Base-by-base conservation (phyloP, 2,797 vertebrate genomes). In the Chelidonichthys spinosus region DNA sequence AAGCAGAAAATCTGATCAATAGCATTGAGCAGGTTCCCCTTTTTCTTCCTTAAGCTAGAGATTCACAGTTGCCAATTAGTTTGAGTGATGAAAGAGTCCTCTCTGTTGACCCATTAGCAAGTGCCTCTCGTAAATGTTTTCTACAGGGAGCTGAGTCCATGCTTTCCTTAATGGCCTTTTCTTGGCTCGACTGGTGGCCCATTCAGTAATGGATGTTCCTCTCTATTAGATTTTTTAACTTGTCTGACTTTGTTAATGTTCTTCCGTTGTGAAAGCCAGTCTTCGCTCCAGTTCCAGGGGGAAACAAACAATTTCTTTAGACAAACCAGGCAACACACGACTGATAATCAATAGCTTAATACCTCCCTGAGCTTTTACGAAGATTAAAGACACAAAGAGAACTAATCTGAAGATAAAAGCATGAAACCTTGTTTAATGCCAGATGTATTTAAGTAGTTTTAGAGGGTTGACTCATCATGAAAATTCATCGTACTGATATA, bases 21-120 rank as follows among this genome's bases (percentile, higher is more conserved):
- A 78, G 18, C 67, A 90, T 83, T 64, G 83, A 92, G 69, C 74
- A 81, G 76, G 74, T 78, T 85, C 74, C 69, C 85, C 72, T 85
- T 89, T 90, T 83, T 84, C 80, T 76, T 83, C 84, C 83, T 82
- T 75, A 88, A 89, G 86, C 81, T 63, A 64, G 85, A 72, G 81
- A 89, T 90, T 87, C 86, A 85, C 85, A 88, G 85, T 83, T 84
- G 85, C 88, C 91, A 93, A 93, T 93, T 94, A 93, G 87, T 79
- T 83, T 90, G 91, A 94, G 91, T 87, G 91, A 93, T 92, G 90
- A 92, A 87, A 89, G 78, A 84, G 85, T 85, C 71, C 72, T 87
- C 76, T 84, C 66, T 84, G 84, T 90, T 92, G 91, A 93, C 85
- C 90, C 88, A 92, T 91, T 92, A 91, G 80, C 72, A 69, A 83